phyloP scores from a whole-genome alignment of 2,797 vertebrate species.

The Typhlichthys subterraneus region DNA sequence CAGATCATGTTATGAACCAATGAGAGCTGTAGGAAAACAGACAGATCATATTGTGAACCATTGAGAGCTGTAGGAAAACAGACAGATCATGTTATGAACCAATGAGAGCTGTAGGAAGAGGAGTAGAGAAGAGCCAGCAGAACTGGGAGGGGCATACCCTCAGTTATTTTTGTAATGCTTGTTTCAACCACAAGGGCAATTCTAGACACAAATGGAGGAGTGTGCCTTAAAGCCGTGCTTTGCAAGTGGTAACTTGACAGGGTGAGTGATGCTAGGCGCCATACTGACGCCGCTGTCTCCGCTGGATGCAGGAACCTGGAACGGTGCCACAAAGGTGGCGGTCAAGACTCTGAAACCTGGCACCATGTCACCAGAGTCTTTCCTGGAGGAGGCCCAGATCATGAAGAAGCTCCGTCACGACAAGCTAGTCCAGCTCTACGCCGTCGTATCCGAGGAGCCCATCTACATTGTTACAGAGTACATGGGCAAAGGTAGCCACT shows the following conservation, averaged over 20 bases:
- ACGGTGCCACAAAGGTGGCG: conserved; percentile 96
- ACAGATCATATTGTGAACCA: no score
- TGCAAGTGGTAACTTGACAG: conserved; percentile 6
- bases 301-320: conserved; percentile 89
- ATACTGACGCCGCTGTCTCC: conserved; percentile 24
- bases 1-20: no score
- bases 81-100: no score
- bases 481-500: conserved; percentile 90
- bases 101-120: no score
- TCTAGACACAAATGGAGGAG: not conserved
- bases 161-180: no score
- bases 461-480: conserved; percentile 98
- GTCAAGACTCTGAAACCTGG: conserved; percentile 97
- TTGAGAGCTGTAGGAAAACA: no score
- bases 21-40: no score
- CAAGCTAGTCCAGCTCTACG: conserved; percentile 95
- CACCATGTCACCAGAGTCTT: conserved; percentile 97
- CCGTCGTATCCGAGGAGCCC: conserved; percentile 95
- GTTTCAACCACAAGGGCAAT: not conserved
- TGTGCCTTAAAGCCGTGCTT: conserved; percentile 22
- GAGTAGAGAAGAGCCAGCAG: no score
- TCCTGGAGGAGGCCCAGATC: conserved; percentile 97
- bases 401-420: conserved; percentile 98
- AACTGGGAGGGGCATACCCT: no score
- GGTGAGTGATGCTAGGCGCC: not conserved